Evolutionary conservation across 2,888 invertebrate species (phyloP).

Genomic region (Sipunculus nudus): DNA sequence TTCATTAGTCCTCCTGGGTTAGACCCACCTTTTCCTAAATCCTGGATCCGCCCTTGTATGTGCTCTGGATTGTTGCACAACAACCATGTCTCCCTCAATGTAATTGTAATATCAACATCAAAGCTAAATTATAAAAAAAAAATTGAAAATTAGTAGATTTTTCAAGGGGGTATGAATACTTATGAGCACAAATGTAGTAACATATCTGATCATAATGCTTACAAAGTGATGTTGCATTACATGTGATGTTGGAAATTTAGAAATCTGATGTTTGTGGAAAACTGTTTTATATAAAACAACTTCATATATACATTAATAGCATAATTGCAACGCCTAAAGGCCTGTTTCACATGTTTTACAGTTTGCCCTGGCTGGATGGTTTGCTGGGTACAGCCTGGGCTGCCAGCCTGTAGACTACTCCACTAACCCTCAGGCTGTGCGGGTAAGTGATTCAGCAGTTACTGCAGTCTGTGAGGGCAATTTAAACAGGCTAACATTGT

Average conservation of each 20-base stretch:
- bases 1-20: too few relatives aligned
- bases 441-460: constrained; percentile 83
- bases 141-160: too few relatives aligned
- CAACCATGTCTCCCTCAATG: too few relatives aligned
- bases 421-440: constrained; percentile 72
- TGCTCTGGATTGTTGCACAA: too few relatives aligned
- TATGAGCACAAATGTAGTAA: too few relatives aligned
- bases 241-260: background rate
- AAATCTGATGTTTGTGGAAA: background rate
- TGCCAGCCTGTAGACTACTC: constrained; percentile 83
- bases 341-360: constrained; percentile 38
- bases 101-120: too few relatives aligned
- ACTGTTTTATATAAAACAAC: background rate
- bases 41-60: too few relatives aligned
- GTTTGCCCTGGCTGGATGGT: constrained; percentile 76
- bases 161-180: too few relatives aligned
- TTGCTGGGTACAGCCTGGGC: constrained; percentile 88
- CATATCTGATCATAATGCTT: background rate
- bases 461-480: too few relatives aligned
- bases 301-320: background rate
- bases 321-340: background rate
- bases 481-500: too few relatives aligned
- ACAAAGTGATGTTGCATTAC: background rate
- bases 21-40: too few relatives aligned
- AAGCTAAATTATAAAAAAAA: too few relatives aligned